A percentile compares a stretch with the other conserved stretches of the same genome.
Evolutionary conservation across 1,140 invertebrate species (phyloP).

Genomic region (Pogonus chalceus): DNA sequence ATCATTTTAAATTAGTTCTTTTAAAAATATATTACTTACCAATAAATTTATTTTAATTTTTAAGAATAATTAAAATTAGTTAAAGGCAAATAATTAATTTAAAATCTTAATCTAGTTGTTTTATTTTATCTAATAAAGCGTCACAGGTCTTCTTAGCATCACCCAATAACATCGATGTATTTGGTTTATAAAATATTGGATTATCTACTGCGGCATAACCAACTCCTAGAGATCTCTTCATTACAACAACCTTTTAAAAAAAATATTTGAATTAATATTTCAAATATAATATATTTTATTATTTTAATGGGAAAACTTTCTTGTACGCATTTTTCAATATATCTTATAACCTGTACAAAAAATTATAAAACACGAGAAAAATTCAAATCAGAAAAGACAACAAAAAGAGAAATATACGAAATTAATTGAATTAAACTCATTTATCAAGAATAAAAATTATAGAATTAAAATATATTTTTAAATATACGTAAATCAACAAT

Average conservation of each 20-base stretch:
- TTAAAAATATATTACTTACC: too few species aligned
- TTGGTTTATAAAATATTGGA: conserved; percentile 85
- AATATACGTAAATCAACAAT: too few species aligned
- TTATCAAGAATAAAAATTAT: too few species aligned
- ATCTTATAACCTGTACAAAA: background rate
- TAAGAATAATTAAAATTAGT: too few species aligned
- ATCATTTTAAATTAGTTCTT: too few species aligned
- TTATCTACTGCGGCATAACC: conserved; percentile 82
- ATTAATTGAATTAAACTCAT: too few species aligned
- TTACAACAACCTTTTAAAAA: conserved; percentile 63
- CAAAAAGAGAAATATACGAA: too few species aligned
- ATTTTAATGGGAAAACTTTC: background rate
- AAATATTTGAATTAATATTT: conserved; percentile 6
- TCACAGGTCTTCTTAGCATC: conserved; percentile 91
- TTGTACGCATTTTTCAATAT: background rate
- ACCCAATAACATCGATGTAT: conserved; percentile 81
- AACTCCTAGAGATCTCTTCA: conserved; percentile 83
- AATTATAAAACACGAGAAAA: background rate
- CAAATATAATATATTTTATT: background rate
- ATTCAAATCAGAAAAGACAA: too few species aligned
- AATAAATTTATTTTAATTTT: too few species aligned
- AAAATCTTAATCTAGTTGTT: conserved; percentile 33
- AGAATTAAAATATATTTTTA: too few species aligned
- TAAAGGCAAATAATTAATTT: too few species aligned
- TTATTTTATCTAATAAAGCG: conserved; percentile 58